phyloP scores from a whole-genome alignment of 2,888 invertebrate genomes.

The Ecdyonurus torrentis region DNA sequence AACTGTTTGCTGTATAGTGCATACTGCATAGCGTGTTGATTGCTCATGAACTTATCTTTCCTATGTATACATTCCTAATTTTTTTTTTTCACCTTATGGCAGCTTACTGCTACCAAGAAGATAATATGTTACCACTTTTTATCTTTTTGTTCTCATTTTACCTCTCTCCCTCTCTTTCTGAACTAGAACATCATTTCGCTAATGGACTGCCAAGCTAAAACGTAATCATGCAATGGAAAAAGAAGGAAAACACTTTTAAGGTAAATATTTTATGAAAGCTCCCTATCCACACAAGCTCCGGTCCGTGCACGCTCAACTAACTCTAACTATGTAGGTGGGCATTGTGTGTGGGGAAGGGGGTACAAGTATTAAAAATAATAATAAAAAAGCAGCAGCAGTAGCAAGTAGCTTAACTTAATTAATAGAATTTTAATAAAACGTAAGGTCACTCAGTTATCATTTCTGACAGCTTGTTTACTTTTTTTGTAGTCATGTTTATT shows the following conservation, averaged over 20 bases:
- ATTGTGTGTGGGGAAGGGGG: too few species aligned
- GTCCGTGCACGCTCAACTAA: neutral
- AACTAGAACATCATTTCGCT: slow-evolving; percentile 8
- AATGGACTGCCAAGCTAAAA: slow-evolving; percentile 12
- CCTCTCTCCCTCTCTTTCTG: neutral
- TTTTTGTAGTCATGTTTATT: too few species aligned
- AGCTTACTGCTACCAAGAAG: neutral
- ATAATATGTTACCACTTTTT: neutral
- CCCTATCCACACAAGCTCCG: slow-evolving; percentile 9
- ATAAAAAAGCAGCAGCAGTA: too few species aligned
- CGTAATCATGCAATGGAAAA: slow-evolving; percentile 14
- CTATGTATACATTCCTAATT: too few species aligned
- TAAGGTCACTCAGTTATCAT: neutral
- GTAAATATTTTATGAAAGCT: slow-evolving; percentile 14
- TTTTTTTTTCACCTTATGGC: too few species aligned
- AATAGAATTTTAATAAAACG: neutral
- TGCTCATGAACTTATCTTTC: neutral
- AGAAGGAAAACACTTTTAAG: slow-evolving; percentile 13
- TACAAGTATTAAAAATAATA: neutral
- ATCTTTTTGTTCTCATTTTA: neutral
- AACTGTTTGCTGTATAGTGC: too few species aligned
- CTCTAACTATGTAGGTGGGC: neutral
- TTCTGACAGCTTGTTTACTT: neutral
- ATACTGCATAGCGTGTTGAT: neutral
- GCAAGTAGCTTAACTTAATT: neutral